Evolutionary conservation across 2,888 invertebrate species (phyloP), one percentile per base, ranked within the genome.

Genomic region (Dicycla oo): DNA sequence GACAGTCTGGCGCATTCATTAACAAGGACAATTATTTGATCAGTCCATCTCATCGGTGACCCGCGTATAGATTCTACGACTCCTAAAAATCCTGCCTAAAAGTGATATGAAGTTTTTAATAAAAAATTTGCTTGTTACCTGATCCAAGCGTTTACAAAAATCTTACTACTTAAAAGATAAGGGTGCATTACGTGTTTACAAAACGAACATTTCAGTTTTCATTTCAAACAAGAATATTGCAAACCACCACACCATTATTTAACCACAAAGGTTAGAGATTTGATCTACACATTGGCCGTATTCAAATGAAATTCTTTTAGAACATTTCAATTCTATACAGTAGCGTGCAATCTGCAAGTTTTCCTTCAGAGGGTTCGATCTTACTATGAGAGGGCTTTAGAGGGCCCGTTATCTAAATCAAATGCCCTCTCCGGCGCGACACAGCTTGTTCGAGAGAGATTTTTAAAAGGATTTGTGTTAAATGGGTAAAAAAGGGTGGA

Each of bases 351-450:
- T 43, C 75, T 79, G 67, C 73, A 69, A 73, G 58, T 56, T 64
- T 56, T 58, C 53, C 54, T 61, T 80, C 67, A 34, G 40, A 75
- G 86, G 82, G 71, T 71, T 73, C 78, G 69, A 80, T 75, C 74
- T 75, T 75, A 57, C 54, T 69, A 54, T 70, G 80, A 86, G 85
- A 71, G 73, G 77, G 69, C 71, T 80, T 80, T 69, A 69, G 54
- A 75, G 84, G 87, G 86, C 63, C 83, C 80, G 83, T 87, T 89
- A 89, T 89, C 90, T 89, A 89, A 90, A 90, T 90, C 89, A 90
- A 88, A 89, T 85, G 84, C 88, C 88, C 89, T 83, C 81, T 74
- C 76, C 72, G 79, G 54, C 86, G 75, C 81, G 86, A 84, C 84
- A 80, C 87, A 86, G 88, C 85, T 82, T 86, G 88, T 82, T 80